Percentiles rank a stretch among this genome's conserved stretches.
These are phyloP conservation scores for Carettochelys insculpta DNA, from an alignment of 2,113 vertebrate genomes.

Conservation along the genomic window DNA sequence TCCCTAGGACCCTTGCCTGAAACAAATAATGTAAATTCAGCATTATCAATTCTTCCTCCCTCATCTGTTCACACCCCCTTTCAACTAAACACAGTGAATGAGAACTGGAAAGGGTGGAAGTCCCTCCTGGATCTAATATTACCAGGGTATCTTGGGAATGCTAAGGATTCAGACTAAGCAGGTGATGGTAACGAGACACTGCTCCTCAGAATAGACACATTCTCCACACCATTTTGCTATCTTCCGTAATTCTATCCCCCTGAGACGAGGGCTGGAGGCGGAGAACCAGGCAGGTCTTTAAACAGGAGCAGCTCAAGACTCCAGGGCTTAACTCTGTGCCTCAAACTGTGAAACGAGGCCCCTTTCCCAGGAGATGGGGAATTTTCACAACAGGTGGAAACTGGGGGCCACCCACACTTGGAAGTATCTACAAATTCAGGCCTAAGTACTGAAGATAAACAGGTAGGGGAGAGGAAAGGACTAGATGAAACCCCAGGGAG, in stretches of 20 bases:
- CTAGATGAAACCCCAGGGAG: background rate
- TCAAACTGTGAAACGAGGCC: constrained; percentile 21
- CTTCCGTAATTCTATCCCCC: constrained; percentile 61
- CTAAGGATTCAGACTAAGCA: background rate
- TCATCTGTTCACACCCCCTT: background rate
- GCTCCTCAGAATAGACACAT: constrained; percentile 62
- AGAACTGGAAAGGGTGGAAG: accelerated
- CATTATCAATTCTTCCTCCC: background rate
- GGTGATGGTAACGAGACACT: constrained; percentile 55
- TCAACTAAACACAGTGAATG: too few species aligned
- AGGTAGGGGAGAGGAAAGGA: constrained; percentile 27
- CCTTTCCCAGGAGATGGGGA: background rate
- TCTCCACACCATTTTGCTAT: background rate
- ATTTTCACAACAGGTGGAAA: constrained; percentile 46
- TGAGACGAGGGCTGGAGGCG: constrained; percentile 8
- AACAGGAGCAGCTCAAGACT: constrained; percentile 59
- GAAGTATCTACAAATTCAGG: background rate
- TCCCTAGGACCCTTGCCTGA: background rate
- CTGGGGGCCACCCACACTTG: background rate
- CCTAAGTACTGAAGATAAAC: constrained; percentile 42
- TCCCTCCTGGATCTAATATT: background rate
- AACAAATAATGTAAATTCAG: background rate
- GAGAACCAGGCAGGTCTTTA: background rate
- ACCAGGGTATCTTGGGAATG: constrained; percentile 27
- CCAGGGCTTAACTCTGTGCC: constrained; percentile 39